These are phyloP conservation scores for Oreochromis mossambicus DNA, from an alignment of 2,797 vertebrate species.

Conservation along the genomic window DNA sequence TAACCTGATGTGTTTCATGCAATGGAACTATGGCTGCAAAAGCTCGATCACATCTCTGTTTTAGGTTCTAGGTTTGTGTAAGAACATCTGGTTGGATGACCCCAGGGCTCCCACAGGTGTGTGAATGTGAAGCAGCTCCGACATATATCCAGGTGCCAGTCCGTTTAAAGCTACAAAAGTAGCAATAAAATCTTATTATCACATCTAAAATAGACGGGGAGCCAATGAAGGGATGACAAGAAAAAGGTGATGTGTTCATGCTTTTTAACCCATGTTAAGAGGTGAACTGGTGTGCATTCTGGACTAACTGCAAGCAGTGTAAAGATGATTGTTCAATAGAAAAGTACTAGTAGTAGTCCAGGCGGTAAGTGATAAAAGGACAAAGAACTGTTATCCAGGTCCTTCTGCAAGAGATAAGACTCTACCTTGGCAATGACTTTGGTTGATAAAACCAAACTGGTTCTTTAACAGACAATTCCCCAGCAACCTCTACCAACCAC, in stretches of 20 bases:
- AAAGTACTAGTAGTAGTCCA: not conserved
- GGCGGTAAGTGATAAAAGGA: not conserved
- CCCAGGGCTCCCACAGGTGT: not conserved
- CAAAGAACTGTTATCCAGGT: accelerated
- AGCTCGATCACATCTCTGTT: not conserved
- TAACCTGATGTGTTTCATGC: not conserved
- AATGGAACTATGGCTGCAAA: not conserved
- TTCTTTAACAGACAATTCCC: not conserved
- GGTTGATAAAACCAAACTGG: not conserved
- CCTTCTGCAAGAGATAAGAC: not conserved
- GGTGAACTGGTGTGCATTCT: not conserved
- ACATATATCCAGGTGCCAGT: not conserved
- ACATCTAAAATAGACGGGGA: not conserved
- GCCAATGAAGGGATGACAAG: not conserved
- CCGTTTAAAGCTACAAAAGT: not conserved
- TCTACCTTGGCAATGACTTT: not conserved
- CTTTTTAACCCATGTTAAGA: not conserved
- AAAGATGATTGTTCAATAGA: not conserved
- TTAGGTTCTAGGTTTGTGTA: not conserved
- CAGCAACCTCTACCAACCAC: not conserved
- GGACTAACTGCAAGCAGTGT: not conserved
- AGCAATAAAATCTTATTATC: not conserved
- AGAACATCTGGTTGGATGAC: not conserved
- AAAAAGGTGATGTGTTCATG: not conserved
- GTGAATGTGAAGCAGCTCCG: not conserved